These are phyloP conservation scores for Drosophila triauraria DNA, from an alignment of 1,140 invertebrate species.

Conservation along the genomic window DNA sequence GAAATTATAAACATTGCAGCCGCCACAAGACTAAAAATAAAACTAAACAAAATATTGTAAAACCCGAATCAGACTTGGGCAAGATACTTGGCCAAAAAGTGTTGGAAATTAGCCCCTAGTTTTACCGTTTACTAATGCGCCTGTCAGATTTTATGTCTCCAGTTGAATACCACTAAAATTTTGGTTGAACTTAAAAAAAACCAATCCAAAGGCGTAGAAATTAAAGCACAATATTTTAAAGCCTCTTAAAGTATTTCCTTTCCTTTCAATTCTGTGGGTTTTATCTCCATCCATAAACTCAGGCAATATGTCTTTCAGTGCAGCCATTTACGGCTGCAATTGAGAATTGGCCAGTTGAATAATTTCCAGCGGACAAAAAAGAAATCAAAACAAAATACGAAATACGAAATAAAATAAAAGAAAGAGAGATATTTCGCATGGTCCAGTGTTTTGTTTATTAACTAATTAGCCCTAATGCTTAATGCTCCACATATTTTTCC, in stretches of 20 bases:
- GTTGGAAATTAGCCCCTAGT: not conserved
- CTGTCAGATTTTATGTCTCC: constrained; percentile 8
- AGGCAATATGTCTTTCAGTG: constrained; percentile 22
- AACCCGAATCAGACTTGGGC: constrained; percentile 25
- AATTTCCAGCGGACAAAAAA: constrained; percentile 14
- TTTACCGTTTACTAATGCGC: not conserved
- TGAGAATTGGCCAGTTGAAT: constrained; percentile 36
- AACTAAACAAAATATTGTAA: constrained; percentile 23
- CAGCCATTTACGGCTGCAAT: constrained; percentile 15
- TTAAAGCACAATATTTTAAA: not conserved
- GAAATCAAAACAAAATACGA: constrained; percentile 23
- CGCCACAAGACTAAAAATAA: constrained; percentile 23
- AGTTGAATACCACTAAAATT: not conserved
- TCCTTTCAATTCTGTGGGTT: not conserved
- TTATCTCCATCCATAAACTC: not conserved
- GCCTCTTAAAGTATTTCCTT: not conserved
- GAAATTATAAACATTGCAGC: constrained; percentile 66
- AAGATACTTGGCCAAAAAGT: constrained; percentile 15
- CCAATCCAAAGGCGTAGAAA: not conserved
- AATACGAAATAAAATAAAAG: constrained; percentile 13
- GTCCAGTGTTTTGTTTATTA: constrained; percentile 52
- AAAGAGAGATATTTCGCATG: constrained; percentile 41
- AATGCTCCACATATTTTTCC: constrained; percentile 53
- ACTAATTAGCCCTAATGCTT: constrained; percentile 76
- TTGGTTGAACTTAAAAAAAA: no score